Conservation (phyloP, 2,113 vertebrate genomes). For the Peromyscus californicus region DNA sequence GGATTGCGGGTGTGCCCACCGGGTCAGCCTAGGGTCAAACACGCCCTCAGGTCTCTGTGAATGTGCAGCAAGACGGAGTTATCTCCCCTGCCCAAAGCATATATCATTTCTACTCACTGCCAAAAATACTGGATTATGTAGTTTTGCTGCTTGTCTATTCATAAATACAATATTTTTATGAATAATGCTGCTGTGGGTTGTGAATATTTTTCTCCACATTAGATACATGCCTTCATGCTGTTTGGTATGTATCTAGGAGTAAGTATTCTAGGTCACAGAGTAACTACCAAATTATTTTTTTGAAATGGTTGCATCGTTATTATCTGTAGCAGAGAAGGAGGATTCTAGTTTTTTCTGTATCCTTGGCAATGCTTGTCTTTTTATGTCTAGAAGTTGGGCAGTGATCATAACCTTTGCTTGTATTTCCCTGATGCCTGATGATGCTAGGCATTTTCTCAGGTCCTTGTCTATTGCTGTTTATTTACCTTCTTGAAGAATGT, state of each 20-base stretch:
- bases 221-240: neutral
- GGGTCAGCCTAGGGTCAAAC: neutral
- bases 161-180: neutral
- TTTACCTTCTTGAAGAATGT: neutral
- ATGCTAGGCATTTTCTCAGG: neutral
- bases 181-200: neutral
- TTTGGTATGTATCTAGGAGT: neutral
- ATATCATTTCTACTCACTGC: neutral
- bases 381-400: neutral
- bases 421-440: neutral
- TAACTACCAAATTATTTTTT: neutral
- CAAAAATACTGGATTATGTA: neutral
- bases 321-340: neutral
- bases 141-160: neutral
- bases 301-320: neutral
- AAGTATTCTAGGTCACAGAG: neutral
- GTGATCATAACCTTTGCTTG: neutral
- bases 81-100: no score
- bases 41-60: neutral
- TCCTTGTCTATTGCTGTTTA: neutral
- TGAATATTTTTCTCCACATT: neutral
- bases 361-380: neutral
- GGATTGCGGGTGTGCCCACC: neutral
- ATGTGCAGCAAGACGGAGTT: neutral
- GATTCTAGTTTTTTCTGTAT: neutral